Conservation (phyloP, 1,140 invertebrate species). For the Dendroctonus valens region DNA sequence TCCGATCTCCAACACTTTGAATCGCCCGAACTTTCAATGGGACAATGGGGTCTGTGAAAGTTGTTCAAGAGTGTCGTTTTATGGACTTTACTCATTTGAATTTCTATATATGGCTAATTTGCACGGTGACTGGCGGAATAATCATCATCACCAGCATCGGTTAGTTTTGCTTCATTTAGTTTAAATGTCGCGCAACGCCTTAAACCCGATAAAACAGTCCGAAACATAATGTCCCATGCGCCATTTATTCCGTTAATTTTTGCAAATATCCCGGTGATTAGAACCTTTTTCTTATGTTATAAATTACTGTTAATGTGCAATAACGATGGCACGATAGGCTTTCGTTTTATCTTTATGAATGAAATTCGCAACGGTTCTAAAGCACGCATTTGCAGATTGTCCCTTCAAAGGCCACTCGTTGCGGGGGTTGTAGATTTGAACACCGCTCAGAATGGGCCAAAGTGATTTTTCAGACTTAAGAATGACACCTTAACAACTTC, state of each 20-base stretch:
- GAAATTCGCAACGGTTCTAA: constrained; percentile 10
- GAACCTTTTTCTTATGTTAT: constrained; percentile 14
- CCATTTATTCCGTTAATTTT: constrained; percentile 25
- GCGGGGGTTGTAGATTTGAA: too few relatives aligned
- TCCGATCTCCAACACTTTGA: constrained; percentile 17
- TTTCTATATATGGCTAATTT: background rate
- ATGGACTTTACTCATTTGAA: too few relatives aligned
- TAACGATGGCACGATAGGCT: constrained; percentile 20
- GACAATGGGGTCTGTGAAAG: constrained; percentile 4
- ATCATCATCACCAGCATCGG: background rate
- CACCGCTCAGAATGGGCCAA: too few relatives aligned
- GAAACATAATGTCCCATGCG: constrained; percentile 13
- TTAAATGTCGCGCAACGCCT: constrained; percentile 1
- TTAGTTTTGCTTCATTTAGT: background rate
- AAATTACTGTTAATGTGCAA: constrained; percentile 26
- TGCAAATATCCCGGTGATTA: constrained; percentile 18
- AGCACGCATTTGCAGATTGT: constrained; percentile 7
- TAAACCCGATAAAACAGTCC: constrained; percentile 11
- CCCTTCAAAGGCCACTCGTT: too few relatives aligned
- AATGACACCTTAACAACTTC: too few relatives aligned
- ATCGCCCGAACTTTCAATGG: constrained; percentile 1
- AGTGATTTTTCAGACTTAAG: too few relatives aligned
- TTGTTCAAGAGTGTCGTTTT: too few relatives aligned
- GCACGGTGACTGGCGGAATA: background rate
- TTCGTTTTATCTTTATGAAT: constrained; percentile 20